A percentile compares a stretch with the other conserved stretches of the same genome.
Conservation (phyloP, 2,113 vertebrate genomes). For the Serilophus lunatus region DNA sequence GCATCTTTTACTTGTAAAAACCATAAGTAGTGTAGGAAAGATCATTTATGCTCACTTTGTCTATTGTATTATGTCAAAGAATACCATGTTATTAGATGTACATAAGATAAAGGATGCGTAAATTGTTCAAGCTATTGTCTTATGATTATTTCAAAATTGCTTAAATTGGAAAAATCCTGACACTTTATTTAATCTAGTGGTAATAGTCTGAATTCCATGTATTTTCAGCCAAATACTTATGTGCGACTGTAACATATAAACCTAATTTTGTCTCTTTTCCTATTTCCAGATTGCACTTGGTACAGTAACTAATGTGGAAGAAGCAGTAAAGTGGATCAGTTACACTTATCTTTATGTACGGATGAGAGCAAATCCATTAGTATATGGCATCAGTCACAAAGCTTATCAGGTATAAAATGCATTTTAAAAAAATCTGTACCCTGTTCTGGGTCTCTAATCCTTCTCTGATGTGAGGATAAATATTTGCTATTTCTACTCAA, state of each 20-base stretch:
- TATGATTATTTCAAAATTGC: neutral
- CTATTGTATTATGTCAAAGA: neutral
- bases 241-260: conserved; percentile 4
- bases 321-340: conserved; percentile 98
- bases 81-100: neutral
- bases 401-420: conserved; percentile 86
- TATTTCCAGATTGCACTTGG: conserved; percentile 87
- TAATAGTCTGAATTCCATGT: neutral
- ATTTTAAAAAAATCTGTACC: conserved; percentile 49
- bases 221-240: neutral
- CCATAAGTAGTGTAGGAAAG: neutral
- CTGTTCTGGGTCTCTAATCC: conserved; percentile 61
- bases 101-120: neutral
- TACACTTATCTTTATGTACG: conserved; percentile 98
- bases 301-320: conserved; percentile 95
- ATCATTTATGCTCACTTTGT: neutral
- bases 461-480: conserved; percentile 74
- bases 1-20: neutral
- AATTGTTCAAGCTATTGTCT: neutral
- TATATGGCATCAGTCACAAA: conserved; percentile 95
- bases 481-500: conserved; percentile 70
- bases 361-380: conserved; percentile 98
- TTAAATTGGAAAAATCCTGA: neutral
- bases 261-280: conserved; percentile 58
- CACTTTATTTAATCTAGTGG: neutral